Percentiles rank a stretch among this genome's conserved stretches.
These are phyloP conservation scores for Kryptolebias marmoratus DNA, from an alignment of 2,113 vertebrate genomes.

Conservation along the genomic window DNA sequence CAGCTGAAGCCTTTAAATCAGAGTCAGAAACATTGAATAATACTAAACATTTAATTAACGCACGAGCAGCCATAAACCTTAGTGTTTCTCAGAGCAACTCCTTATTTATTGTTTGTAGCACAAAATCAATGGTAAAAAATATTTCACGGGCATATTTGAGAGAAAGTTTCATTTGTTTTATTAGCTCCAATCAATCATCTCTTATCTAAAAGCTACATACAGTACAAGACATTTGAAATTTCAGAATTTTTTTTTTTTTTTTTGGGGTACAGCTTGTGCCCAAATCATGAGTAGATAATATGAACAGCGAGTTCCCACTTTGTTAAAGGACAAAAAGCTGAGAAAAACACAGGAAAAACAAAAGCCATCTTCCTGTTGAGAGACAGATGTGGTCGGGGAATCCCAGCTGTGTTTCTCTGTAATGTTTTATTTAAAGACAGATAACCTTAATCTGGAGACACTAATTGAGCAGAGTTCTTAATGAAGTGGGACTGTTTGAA, in stretches of 20 bases:
- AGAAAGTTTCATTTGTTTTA: background rate
- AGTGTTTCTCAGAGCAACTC: background rate
- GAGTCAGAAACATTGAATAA: background rate
- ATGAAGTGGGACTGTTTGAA: slow-evolving; percentile 1
- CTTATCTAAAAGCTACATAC: background rate
- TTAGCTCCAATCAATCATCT: background rate
- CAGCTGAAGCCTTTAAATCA: background rate
- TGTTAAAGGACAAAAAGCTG: background rate
- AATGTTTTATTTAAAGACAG: slow-evolving; percentile 1
- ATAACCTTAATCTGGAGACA: background rate
- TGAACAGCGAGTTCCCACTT: background rate
- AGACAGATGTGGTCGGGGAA: background rate
- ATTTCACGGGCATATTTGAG: background rate
- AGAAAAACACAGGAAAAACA: background rate
- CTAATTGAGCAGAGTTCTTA: background rate
- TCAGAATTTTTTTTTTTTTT: background rate
- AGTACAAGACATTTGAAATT: background rate
- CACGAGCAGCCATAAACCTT: background rate
- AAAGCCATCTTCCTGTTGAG: background rate
- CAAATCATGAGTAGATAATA: background rate
- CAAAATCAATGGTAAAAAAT: too few relatives aligned
- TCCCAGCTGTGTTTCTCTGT: background rate
- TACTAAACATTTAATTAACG: background rate
- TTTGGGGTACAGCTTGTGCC: background rate
- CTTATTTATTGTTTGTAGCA: background rate